Evolutionary conservation across 2,797 vertebrate species (phyloP), one percentile per base, ranked within the genome.

Genomic region (Ceryle rudis): DNA sequence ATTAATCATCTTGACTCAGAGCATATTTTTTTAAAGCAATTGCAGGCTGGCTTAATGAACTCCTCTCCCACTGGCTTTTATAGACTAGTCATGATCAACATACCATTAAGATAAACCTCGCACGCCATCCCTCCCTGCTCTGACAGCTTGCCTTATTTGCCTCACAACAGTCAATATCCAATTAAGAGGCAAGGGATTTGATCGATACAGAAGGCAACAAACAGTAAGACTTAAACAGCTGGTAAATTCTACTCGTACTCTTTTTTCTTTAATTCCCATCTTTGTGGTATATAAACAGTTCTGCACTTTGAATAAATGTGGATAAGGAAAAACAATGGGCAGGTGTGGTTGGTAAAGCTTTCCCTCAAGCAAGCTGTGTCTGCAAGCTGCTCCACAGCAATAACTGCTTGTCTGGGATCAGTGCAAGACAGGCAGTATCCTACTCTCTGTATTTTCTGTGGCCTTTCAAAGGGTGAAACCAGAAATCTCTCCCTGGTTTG

Each of bases 91-190:
- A 95, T 77, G 67, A 94, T 92, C 86, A 95, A 86, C 81, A 86
- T 89, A 94, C 65, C 90, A 84, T 71, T 88, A 94, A 83, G 87
- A 77, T 70, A 95, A 96, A 95, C 72, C 70, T 91, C 6, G 5
- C 12, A 22, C 69, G 79, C 65, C 82, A 87, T 80, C 87, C 67
- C 47, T 67, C 77, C 86, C 84, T 72, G 62, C 90, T 61, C 94
- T 71, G 84, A 82, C 77, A 91, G 81, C 81, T 94, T 86, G 73
- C 61, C 92, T 89, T 87, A 95, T 96, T 94, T 95, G 95, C 95
- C 84, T 97, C 94, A 91, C 54, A 95, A 96, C 93, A 96, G 96
- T 93, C 93, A 96, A 97, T 96, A 96, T 89, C 83, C 81, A 97
- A 97, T 95, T 97, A 97, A 95, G 91, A 92, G 52, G 49, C 62